Percentiles rank a stretch among this genome's conserved stretches.
Conservation (phyloP, 2,797 vertebrate genomes). For the Malacoraja senta region DNA sequence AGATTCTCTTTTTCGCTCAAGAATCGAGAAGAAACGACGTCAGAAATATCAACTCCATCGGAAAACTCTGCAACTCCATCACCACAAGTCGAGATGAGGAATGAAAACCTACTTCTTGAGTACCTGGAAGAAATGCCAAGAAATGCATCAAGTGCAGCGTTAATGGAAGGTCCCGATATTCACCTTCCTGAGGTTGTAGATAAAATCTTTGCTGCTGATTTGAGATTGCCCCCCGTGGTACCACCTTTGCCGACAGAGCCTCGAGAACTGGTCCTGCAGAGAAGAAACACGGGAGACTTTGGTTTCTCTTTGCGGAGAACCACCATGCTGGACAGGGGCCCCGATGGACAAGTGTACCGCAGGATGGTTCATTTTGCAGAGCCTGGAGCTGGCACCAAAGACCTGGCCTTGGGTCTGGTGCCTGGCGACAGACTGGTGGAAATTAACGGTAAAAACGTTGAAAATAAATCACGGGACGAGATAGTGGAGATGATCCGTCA, state of each 20-base stretch:
- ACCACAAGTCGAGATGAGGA: slow-evolving; percentile 73
- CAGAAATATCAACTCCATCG: slow-evolving; percentile 83
- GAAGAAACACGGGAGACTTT: slow-evolving; percentile 87
- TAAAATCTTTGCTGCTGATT: slow-evolving; percentile 71
- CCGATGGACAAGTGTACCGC: slow-evolving; percentile 78
- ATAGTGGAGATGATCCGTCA: slow-evolving; percentile 98
- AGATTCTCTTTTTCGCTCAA: slow-evolving; percentile 90
- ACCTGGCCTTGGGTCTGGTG: slow-evolving; percentile 82
- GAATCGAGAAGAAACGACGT: slow-evolving; percentile 85
- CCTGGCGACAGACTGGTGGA: slow-evolving; percentile 88
- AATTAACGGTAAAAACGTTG: slow-evolving; percentile 86
- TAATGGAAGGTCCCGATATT: slow-evolving; percentile 48
- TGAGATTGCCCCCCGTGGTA: slow-evolving; percentile 72
- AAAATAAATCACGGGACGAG: slow-evolving; percentile 86
- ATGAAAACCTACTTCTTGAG: background rate
- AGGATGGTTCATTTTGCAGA: slow-evolving; percentile 89
- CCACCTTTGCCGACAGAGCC: slow-evolving; percentile 64
- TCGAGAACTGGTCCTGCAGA: slow-evolving; percentile 79
- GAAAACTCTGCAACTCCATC: slow-evolving; percentile 83
- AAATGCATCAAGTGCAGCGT: background rate
- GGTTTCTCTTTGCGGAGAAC: slow-evolving; percentile 91
- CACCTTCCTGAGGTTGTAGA: slow-evolving; percentile 68
- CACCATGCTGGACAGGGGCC: slow-evolving; percentile 80
- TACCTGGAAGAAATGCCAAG: slow-evolving; percentile 5
- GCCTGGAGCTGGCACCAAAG: slow-evolving; percentile 89